phyloP scores from a whole-genome alignment of 1,140 invertebrate genomes.

The Reticulitermes speratus region DNA sequence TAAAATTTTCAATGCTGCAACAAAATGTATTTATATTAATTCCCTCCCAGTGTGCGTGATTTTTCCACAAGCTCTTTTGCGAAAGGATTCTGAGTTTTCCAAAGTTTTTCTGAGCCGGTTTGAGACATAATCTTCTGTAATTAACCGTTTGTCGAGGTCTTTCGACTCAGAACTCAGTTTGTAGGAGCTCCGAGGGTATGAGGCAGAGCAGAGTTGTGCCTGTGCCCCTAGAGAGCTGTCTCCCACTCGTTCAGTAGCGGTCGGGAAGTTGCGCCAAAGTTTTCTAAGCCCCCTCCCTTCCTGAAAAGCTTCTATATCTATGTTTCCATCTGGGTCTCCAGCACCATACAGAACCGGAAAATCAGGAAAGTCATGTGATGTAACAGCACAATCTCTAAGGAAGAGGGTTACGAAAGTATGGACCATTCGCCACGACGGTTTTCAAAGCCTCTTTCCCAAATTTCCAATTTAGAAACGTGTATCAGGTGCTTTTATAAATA shows the following conservation, averaged over 20 bases:
- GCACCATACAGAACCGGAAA: not conserved
- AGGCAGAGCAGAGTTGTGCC: not conserved
- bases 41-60: too few species aligned
- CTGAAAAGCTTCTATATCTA: not conserved
- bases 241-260: slow-evolving; percentile 12
- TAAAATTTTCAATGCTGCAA: too few species aligned
- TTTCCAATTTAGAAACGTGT: not conserved
- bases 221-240: slow-evolving; percentile 11
- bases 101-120: too few species aligned
- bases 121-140: not conserved
- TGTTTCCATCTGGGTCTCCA: not conserved
- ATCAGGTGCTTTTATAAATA: too few species aligned
- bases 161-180: not conserved
- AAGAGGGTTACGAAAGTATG: not conserved
- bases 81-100: too few species aligned
- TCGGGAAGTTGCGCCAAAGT: slow-evolving; percentile 8
- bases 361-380: not conserved
- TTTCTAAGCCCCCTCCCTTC: not conserved
- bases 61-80: too few species aligned
- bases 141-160: not conserved
- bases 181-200: not conserved
- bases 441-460: not conserved
- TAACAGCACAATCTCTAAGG: not conserved
- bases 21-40: too few species aligned
- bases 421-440: not conserved